Percentiles rank a stretch among this genome's conserved stretches.
Evolutionary conservation across 2,797 vertebrate genomes (phyloP).

Genomic region (Poecilia gillii): DNA sequence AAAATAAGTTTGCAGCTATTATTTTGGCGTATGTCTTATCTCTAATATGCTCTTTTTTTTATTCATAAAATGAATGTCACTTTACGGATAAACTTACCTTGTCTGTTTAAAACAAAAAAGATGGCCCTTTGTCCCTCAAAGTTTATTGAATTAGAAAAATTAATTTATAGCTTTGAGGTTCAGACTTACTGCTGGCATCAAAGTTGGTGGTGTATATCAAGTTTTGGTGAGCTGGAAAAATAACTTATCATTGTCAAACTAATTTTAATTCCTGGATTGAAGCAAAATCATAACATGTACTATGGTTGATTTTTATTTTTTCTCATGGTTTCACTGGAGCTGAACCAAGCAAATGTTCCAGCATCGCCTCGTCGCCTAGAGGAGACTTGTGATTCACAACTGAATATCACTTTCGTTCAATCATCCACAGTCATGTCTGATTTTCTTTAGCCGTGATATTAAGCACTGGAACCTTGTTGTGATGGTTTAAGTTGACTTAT

Average conservation of each 20-base stretch:
- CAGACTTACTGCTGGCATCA: background rate
- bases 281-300: background rate
- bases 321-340: background rate
- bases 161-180: background rate
- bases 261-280: background rate
- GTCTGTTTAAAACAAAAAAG: background rate
- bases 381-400: background rate
- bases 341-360: background rate
- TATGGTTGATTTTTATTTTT: background rate
- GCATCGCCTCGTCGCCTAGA: too few species aligned
- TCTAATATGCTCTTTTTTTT: too few species aligned
- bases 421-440: background rate
- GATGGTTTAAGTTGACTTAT: background rate
- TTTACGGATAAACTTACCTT: background rate
- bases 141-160: background rate
- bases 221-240: background rate
- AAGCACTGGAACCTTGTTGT: background rate
- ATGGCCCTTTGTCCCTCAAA: background rate
- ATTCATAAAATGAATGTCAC: background rate
- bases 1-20: background rate
- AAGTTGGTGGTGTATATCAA: background rate
- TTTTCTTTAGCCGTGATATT: background rate
- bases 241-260: background rate
- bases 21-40: background rate
- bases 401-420: conserved; percentile 1